Evolutionary conservation across 2,888 invertebrate species (phyloP).

Genomic region (Eupsilia transversa): DNA sequence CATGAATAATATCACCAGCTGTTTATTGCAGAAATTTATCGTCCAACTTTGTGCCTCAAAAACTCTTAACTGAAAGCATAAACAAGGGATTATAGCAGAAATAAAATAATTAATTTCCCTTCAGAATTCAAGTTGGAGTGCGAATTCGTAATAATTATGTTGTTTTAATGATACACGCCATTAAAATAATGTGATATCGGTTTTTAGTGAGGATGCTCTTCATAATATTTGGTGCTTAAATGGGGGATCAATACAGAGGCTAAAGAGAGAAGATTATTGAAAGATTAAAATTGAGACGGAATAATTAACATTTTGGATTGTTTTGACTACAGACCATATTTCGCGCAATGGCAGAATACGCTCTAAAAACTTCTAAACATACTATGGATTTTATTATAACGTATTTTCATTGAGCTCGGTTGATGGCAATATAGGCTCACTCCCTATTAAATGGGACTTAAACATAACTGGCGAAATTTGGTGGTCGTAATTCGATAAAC

Average conservation of each 20-base stretch:
- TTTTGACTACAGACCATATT: background rate
- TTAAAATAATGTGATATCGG: constrained; percentile 41
- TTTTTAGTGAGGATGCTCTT: constrained; percentile 19
- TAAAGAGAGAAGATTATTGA: background rate
- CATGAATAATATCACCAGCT: constrained; percentile 88
- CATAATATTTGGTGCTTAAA: constrained; percentile 20
- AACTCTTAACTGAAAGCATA: constrained; percentile 86
- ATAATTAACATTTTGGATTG: background rate
- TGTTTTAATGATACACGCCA: constrained; percentile 48
- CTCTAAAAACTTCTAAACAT: background rate
- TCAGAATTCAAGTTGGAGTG: constrained; percentile 62
- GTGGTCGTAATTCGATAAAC: background rate
- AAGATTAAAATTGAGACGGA: background rate
- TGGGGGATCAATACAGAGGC: background rate
- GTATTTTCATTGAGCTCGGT: background rate
- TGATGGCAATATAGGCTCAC: background rate
- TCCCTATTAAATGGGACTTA: background rate
- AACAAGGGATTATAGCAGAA: constrained; percentile 83
- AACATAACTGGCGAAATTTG: background rate
- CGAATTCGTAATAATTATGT: constrained; percentile 52
- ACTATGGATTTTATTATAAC: background rate
- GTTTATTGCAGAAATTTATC: constrained; percentile 87
- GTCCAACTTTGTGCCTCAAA: constrained; percentile 83
- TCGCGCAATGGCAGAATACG: background rate
- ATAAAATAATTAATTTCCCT: constrained; percentile 81